A percentile compares a stretch with the other conserved stretches of the same genome.
Conservation (phyloP, 2,797 vertebrate species). For the Sitta carolinensis region DNA sequence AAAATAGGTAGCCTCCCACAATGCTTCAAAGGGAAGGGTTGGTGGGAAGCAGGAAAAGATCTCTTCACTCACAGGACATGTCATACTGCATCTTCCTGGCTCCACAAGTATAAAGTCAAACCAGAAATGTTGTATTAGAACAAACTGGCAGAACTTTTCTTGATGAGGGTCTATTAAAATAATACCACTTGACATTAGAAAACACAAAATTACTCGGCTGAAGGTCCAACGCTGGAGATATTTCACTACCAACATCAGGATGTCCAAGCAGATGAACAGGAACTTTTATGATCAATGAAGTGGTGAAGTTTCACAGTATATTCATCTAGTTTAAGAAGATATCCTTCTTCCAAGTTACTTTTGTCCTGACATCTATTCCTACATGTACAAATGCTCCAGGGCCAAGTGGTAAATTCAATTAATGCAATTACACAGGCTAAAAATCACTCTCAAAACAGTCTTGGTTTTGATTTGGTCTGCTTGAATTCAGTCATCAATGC, state of each 20-base stretch:
- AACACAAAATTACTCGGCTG: background rate
- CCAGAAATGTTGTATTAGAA: background rate
- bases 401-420: background rate
- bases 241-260: background rate
- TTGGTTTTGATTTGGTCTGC: background rate
- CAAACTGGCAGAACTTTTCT: background rate
- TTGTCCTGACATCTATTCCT: background rate
- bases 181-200: background rate
- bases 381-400: background rate
- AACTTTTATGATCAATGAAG: background rate
- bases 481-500: background rate
- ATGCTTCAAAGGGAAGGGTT: background rate
- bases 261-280: background rate
- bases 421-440: background rate
- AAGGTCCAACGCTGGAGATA: background rate
- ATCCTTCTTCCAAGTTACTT: background rate
- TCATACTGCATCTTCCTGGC: background rate
- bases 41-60: background rate
- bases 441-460: background rate
- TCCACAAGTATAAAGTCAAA: background rate
- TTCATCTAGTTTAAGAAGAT: background rate
- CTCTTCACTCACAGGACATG: background rate
- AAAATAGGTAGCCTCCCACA: background rate
- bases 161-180: background rate
- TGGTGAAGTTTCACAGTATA: background rate